Base-by-base conservation (phyloP, 2,888 invertebrate species). In the Physocephala rufipes region DNA sequence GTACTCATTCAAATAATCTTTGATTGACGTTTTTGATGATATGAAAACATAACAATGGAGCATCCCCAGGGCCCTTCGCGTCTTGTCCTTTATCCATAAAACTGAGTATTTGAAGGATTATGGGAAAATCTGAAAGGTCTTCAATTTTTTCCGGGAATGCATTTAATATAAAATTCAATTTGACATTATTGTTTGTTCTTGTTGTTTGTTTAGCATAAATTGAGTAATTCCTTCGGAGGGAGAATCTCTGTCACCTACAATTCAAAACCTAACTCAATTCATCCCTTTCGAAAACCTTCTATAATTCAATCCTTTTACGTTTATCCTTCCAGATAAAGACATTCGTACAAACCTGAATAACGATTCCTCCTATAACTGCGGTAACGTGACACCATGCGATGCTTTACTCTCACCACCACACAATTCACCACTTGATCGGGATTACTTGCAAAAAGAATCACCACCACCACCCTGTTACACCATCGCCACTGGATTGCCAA, bases 401-500 rank as follows among this genome's bases (percentile, higher is more conserved):
- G 71, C 61, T 71, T 70, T 64, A 66, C 67, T 65, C 62, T 53
- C 51, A 51, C 28, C 36, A 65, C 63, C 77, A 19, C 24, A 36
- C 16, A 26, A 24, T 4, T 51, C 51, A 9, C 45, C 69, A 45
- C 75, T 75, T 19, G 85, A 84, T 73, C 80, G 81, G 21, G 80
- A 80, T 43, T 85, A 84, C 78, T 83, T 83, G 77, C 84, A 85
- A 81, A 83, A 85, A 79, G 89, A 89, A 79, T 88, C 88, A 58
- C 36, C 4, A 36, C 36, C 4, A 36, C 85, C 90, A 73, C 90
- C 90, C 51, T 90, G 89, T 78, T 90, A 90, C 81, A 90, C 90
- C 58, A 87, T 90, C 74, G 90, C 90, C 77, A 90, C 90, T 36
- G 90, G 90, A 13, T 81, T 90, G 71, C 90, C 90, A 49, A 89